Conservation (phyloP, 2,113 vertebrate genomes). For the Brienomyrus brachyistius region DNA sequence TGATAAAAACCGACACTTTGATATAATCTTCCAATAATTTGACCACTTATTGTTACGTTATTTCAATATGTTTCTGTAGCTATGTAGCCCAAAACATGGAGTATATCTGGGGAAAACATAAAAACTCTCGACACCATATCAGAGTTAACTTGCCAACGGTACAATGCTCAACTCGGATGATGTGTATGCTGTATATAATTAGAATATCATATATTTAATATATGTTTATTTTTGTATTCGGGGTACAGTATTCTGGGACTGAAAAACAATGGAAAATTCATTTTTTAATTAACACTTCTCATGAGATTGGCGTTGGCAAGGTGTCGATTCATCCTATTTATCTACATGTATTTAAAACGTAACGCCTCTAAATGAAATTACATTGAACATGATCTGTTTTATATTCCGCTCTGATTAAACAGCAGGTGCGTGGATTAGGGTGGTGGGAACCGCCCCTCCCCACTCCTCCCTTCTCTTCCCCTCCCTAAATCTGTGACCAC, state of each 20-base stretch:
- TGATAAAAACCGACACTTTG: background rate
- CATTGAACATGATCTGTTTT: background rate
- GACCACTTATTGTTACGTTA: background rate
- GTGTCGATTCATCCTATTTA: background rate
- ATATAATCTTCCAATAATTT: background rate
- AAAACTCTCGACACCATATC: background rate
- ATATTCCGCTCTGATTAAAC: slow-evolving; percentile 3
- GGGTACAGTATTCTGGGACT: background rate
- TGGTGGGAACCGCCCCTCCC: background rate
- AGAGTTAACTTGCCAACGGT: background rate
- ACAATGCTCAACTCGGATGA: background rate
- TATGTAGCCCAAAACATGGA: background rate
- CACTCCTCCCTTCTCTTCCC: background rate
- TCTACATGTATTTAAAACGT: background rate
- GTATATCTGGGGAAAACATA: background rate
- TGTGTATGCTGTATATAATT: background rate
- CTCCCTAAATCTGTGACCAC: background rate
- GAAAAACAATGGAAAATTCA: background rate
- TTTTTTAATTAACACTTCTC: background rate
- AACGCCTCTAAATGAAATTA: background rate
- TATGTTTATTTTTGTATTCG: background rate
- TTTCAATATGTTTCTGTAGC: background rate
- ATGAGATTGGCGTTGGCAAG: background rate
- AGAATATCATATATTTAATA: background rate
- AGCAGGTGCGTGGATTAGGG: slow-evolving; percentile 12